Evolutionary conservation across 1,140 invertebrate genomes (phyloP).

Genomic region (Bombyx mandarina): DNA sequence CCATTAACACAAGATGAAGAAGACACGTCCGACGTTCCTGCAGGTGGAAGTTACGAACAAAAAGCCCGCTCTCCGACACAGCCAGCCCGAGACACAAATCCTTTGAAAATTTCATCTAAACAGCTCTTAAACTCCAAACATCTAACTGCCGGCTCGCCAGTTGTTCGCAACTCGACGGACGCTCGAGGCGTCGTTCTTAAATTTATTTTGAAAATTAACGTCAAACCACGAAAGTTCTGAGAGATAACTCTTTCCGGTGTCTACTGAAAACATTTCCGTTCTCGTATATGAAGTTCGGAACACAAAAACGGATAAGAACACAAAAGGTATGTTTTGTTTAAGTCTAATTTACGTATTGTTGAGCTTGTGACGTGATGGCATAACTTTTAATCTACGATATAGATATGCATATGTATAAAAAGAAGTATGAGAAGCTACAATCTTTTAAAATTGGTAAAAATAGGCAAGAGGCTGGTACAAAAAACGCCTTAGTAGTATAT

Average conservation of each 20-base stretch:
- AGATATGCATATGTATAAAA: too few relatives aligned
- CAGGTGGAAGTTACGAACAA: conserved; percentile 37
- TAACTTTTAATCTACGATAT: too few relatives aligned
- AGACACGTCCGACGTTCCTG: conserved; percentile 19
- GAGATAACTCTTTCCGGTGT: conserved; percentile 1
- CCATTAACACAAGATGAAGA: conserved; percentile 17
- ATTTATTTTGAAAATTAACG: conserved; percentile 59
- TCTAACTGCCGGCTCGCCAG: conserved; percentile 36
- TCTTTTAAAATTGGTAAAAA: too few relatives aligned
- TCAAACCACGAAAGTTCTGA: conserved; percentile 10
- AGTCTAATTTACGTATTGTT: too few relatives aligned
- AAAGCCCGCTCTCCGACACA: conserved; percentile 12
- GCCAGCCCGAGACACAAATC: conserved; percentile 28
- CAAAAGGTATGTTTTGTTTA: neutral
- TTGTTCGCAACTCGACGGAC: conserved; percentile 26
- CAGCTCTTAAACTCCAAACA: conserved; percentile 46
- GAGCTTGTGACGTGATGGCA: too few relatives aligned
- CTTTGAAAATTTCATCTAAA: conserved; percentile 57
- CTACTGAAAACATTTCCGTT: neutral
- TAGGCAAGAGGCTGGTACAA: too few relatives aligned
- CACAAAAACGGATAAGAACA: neutral
- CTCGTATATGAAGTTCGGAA: neutral
- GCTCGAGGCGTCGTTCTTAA: conserved; percentile 42
- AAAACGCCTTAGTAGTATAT: too few relatives aligned
- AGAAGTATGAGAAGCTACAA: too few relatives aligned